Base-by-base conservation (phyloP, 1,140 invertebrate genomes). In the Uloborus diversus region DNA sequence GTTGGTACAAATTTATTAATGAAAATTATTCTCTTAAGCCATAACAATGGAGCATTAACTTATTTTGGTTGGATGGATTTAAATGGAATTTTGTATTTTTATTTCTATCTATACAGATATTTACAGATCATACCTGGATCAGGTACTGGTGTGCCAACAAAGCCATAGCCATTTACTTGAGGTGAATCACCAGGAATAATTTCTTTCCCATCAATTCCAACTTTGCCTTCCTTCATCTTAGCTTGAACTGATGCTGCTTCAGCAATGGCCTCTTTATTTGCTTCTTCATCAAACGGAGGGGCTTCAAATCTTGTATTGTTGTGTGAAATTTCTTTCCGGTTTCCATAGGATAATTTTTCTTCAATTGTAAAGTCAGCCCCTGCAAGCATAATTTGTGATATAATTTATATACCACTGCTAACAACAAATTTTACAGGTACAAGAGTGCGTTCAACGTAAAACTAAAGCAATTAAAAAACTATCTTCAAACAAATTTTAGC, bases 151-250 rank as follows among this genome's bases (percentile, higher is more conserved):
- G 95, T 96, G 35, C 81, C 84, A 5, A 99, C 90, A 84, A 96
- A 92, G 75, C 90, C 90, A 85, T 92, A 96, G 2, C 94, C 93
- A 84, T 92, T 91, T 0, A 96, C 87, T 83, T 89, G 89, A 53
- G 93, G 92, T 0, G 90, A 90, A 25, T 87, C 85, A 25, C 81
- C 80, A 11, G 87, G 86, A 1, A 90, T 83, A 0, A 96, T 87
- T 84, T 95, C 93, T 84, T 94, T 94, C 1, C 96, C 96, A 88
- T 98, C 95, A 32, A 96, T 92, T 14, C 96, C 96, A 65, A 98
- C 94, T 87, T 94, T 94, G 7, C 94, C 94, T 85, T 92, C 90
- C 76, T 92, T 87, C 13, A 84, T 83, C 23, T 84, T 82, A 25
- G 86, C 85, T 51, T 87, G 85, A 20, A 85, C 82, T 4, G 85